Base-by-base conservation (phyloP, 1,140 invertebrate species). In the Lutraria rhynchaena region DNA sequence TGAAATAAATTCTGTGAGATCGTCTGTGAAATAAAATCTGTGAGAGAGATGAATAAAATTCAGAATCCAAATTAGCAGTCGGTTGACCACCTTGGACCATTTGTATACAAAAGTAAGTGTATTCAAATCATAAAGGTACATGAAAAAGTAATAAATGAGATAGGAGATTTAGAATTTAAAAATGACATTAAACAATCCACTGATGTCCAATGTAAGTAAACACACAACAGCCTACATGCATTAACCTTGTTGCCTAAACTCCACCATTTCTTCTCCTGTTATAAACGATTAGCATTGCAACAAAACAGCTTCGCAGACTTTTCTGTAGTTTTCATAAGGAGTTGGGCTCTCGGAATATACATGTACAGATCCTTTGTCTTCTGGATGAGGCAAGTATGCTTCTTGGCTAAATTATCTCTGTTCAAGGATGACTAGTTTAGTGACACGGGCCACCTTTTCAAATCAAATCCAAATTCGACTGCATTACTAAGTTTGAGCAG, bases 381-480 rank as follows among this genome's bases (percentile, higher is more conserved):
- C 77, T 19, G 77, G 67, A 22, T 27, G 22, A 63, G 77, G 77
- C 5, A 61, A 33, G 22, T n/a, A 11, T 53, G 61, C 33, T 1
- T 61, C 37, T 24, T 15, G 22, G 15, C 51, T 15, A 24, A 60
- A 71, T 13, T 7, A n/a, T 35, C 77, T 51, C 22, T 71, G 27
- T 15, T 41, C 24, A 15, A 80, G 17, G 4, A 70, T n/a, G 11
- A 70, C 55, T 35, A 22, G 5, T 27, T 81, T 81, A 35, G 67
- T 61, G 3, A 81, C 46, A 53, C 49, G 46, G 24, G 55, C 51
- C 3, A 9, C 15, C 65, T 31, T 70, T 58, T 70, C 17, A 80
- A 13, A 31, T 81, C 77, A 51, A 49, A 61, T 19, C 77, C 65
- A 29, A 81, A n/a, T 51, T 81, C 71, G 24, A 70, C 49, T 31